Conservation (phyloP, 2,113 vertebrate genomes). For the Alethe diademata region DNA sequence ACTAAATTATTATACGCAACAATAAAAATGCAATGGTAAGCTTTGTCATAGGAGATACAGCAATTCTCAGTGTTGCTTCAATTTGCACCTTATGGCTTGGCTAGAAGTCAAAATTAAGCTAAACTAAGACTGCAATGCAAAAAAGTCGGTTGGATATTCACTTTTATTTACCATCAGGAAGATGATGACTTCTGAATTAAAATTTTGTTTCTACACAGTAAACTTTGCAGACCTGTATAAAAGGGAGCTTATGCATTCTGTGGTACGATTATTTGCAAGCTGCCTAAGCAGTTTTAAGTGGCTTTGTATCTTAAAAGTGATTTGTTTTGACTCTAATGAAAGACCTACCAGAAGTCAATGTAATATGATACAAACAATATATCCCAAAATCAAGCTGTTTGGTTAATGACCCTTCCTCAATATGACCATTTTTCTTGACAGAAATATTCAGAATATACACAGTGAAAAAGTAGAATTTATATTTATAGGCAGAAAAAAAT, state of each 20-base stretch:
- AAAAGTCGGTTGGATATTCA: fast-evolving
- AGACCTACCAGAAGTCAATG: neutral
- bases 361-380: neutral
- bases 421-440: neutral
- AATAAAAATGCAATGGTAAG: neutral
- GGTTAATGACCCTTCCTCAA: neutral
- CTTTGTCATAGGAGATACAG: neutral
- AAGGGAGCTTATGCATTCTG: neutral
- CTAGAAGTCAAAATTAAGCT: neutral
- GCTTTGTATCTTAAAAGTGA: neutral
- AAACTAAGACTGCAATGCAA: neutral
- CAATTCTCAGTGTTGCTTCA: neutral
- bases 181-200: neutral
- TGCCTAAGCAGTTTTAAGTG: neutral
- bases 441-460: neutral
- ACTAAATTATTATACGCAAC: neutral
- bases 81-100: neutral
- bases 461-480: neutral
- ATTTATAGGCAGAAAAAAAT: neutral
- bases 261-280: neutral
- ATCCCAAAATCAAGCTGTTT: neutral
- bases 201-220: neutral
- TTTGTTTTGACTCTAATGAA: neutral
- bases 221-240: neutral
- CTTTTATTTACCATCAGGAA: neutral